Evolutionary conservation across 1,140 invertebrate genomes (phyloP).

Genomic region (Tyrophagus putrescentiae): DNA sequence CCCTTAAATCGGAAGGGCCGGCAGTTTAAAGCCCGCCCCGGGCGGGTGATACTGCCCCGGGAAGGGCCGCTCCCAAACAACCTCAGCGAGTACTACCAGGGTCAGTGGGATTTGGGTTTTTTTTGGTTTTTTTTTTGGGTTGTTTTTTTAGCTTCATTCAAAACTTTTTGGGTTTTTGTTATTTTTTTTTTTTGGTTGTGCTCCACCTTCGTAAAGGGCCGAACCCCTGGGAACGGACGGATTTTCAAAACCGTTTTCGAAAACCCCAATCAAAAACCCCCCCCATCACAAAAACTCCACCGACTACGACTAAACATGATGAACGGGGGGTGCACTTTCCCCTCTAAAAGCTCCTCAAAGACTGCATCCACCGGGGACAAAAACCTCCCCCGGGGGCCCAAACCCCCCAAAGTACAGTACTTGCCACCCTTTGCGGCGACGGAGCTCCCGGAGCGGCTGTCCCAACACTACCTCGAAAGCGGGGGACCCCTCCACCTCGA

Average conservation of each 20-base stretch:
- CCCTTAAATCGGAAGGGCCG: slow-evolving; percentile 72
- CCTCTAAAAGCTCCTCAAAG: slow-evolving; percentile 71
- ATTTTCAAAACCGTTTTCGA: slow-evolving; percentile 83
- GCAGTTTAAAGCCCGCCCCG: slow-evolving; percentile 62
- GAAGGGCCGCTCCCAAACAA: slow-evolving; percentile 93
- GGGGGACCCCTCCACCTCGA: slow-evolving; percentile 30
- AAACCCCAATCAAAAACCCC: slow-evolving; percentile 23
- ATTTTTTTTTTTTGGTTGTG: too few species aligned
- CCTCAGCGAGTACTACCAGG: slow-evolving; percentile 87
- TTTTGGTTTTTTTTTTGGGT: too few species aligned
- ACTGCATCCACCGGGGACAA: slow-evolving; percentile 85
- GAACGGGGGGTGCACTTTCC: slow-evolving; percentile 76
- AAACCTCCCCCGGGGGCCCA: slow-evolving; percentile 66
- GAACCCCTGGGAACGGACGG: slow-evolving; percentile 68
- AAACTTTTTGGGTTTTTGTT: too few species aligned
- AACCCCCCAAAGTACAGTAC: slow-evolving; percentile 76
- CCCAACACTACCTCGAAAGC: slow-evolving; percentile 19
- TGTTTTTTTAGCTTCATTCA: too few species aligned
- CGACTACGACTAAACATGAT: slow-evolving; percentile 46
- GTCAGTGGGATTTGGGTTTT: too few species aligned
- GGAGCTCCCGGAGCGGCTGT: slow-evolving; percentile 60
- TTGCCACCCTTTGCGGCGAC: slow-evolving; percentile 76
- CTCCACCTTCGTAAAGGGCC: slow-evolving; percentile 64
- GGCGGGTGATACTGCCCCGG: slow-evolving; percentile 74
- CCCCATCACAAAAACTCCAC: slow-evolving; percentile 41